Percentiles rank a stretch among this genome's conserved stretches.
These are phyloP conservation scores for Seladonia tumulorum DNA, from an alignment of 2,888 invertebrate genomes.

Conservation along the genomic window DNA sequence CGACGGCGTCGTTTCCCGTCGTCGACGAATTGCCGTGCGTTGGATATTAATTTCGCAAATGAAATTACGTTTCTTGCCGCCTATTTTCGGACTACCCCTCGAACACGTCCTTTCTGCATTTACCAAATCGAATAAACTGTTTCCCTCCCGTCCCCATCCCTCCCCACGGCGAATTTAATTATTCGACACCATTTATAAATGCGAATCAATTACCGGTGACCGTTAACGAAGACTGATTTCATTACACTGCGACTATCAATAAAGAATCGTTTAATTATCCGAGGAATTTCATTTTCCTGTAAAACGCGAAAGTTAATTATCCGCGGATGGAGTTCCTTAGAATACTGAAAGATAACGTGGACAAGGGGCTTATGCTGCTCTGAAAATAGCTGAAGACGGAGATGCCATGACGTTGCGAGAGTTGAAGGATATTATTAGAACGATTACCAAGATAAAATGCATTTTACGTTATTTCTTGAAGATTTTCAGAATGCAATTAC, in stretches of 20 bases:
- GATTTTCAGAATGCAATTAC: not conserved
- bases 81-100: not conserved
- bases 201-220: not conserved
- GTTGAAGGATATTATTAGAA: not conserved
- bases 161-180: not conserved
- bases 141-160: not conserved
- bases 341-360: not conserved
- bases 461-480: not conserved
- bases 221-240: not conserved
- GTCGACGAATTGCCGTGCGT: not conserved
- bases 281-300: not conserved
- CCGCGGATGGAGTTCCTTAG: not conserved
- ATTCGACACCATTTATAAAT: not conserved
- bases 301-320: not conserved
- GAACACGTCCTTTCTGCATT: not conserved
- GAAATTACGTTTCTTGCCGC: not conserved
- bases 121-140: not conserved
- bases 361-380: not conserved
- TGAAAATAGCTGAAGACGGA: not conserved
- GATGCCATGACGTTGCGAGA: not conserved
- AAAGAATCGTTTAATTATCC: not conserved
- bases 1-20: not conserved
- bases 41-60: not conserved
- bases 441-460: not conserved
- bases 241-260: not conserved